Evolutionary conservation across 2,888 invertebrate species (phyloP).

Genomic region (Rosalia funebris): DNA sequence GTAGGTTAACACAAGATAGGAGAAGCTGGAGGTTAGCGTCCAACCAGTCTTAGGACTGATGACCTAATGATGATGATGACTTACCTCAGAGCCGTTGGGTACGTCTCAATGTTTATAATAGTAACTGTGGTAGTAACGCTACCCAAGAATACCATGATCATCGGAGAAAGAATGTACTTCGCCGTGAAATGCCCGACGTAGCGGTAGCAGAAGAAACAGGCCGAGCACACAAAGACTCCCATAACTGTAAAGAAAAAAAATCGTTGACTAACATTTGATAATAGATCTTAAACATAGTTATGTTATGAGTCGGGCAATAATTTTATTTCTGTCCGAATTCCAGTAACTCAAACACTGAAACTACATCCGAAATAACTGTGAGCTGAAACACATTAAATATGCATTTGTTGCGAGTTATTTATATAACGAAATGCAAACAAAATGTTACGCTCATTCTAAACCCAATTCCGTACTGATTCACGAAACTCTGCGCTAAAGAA

Average conservation of each 20-base stretch:
- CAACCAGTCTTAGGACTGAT: no score
- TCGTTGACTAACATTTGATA: not conserved
- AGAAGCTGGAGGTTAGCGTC: no score
- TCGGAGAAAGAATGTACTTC: conserved; percentile 30
- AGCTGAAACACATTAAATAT: not conserved
- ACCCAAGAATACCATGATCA: conserved; percentile 36
- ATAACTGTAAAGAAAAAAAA: not conserved
- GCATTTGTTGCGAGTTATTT: not conserved
- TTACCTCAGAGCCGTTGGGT: conserved; percentile 51
- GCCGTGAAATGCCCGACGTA: conserved; percentile 24
- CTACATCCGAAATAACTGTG: no score
- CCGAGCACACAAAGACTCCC: conserved; percentile 22
- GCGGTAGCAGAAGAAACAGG: conserved; percentile 20
- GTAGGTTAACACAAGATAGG: no score
- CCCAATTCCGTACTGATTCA: no score
- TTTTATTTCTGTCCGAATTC: not conserved
- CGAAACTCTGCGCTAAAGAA: no score
- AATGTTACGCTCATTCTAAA: no score
- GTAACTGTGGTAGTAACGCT: conserved; percentile 35
- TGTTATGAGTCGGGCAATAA: not conserved
- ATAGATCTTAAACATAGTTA: no score
- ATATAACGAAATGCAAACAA: not conserved
- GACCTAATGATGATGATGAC: no score
- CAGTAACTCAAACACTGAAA: not conserved
- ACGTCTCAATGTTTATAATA: conserved; percentile 48